phyloP scores from a whole-genome alignment of 2,797 vertebrate genomes.

The Halcyon smyrnensis region DNA sequence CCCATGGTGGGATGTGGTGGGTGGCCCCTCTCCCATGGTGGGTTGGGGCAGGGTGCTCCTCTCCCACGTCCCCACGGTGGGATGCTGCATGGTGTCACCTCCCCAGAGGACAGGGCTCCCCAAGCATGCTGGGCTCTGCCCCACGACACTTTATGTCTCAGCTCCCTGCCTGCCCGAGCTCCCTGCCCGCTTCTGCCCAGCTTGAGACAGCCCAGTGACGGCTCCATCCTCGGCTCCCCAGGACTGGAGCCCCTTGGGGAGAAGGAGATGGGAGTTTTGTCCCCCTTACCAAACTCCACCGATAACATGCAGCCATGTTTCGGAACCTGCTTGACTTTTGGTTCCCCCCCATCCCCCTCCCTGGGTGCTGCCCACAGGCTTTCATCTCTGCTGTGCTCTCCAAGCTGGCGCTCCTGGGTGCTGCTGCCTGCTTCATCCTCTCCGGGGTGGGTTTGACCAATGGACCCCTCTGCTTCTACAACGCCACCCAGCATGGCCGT shows the following conservation, averaged over 20 bases:
- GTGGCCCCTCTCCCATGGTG: background rate
- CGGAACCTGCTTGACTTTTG: rapidly evolving
- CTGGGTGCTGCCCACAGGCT: conserved; percentile 31
- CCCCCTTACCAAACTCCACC: rapidly evolving
- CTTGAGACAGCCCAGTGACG: rapidly evolving
- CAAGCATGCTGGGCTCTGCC: background rate
- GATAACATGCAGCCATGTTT: rapidly evolving
- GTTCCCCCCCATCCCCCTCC: no score
- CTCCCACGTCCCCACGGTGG: background rate
- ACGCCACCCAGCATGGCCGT: background rate
- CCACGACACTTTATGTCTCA: rapidly evolving
- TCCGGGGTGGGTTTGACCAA: conserved; percentile 74
- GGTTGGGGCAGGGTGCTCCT: no score
- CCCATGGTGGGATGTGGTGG: rapidly evolving
- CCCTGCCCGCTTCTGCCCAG: background rate
- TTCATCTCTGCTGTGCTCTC: conserved; percentile 72
- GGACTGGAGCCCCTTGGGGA: background rate
- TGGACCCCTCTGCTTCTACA: conserved; percentile 79
- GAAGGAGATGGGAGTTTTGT: background rate
- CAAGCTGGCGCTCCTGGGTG: conserved; percentile 74
- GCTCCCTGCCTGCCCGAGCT: rapidly evolving
- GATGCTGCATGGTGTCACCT: background rate
- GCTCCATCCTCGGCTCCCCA: background rate
- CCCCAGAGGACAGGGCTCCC: background rate
- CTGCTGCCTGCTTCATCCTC: conserved; percentile 74